Evolutionary conservation across 2,113 vertebrate genomes (phyloP).

Genomic region (Heterotilapia buettikoferi): DNA sequence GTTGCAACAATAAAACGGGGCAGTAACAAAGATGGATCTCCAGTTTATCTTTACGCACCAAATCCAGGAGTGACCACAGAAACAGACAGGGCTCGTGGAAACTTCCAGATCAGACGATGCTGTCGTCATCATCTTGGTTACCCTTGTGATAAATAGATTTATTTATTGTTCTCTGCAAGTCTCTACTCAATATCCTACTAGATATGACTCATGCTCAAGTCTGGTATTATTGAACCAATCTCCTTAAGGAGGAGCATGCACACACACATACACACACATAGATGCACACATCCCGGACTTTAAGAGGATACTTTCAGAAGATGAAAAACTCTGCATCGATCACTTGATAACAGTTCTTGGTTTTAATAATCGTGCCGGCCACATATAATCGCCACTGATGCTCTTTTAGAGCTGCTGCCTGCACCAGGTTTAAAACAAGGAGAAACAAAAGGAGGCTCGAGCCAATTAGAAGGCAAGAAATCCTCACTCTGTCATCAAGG

Average conservation of each 20-base stretch:
- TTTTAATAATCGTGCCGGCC: background rate
- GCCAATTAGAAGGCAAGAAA: background rate
- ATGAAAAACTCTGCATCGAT: background rate
- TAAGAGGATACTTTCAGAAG: background rate
- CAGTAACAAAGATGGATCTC: background rate
- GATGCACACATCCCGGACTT: background rate
- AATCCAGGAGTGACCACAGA: conserved; percentile 38
- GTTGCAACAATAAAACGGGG: background rate
- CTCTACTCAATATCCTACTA: conserved; percentile 30
- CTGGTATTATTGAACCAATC: background rate
- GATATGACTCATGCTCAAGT: conserved; percentile 14
- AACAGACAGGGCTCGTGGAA: conserved; percentile 24
- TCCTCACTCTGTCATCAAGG: background rate
- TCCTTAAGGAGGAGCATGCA: background rate
- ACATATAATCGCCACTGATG: background rate
- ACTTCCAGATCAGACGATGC: conserved; percentile 5
- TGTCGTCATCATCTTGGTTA: background rate
- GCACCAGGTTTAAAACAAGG: background rate
- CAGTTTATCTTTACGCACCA: conserved; percentile 9
- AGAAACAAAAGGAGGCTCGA: background rate
- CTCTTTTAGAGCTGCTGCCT: background rate
- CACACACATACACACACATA: background rate
- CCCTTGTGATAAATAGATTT: background rate
- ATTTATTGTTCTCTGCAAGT: background rate
- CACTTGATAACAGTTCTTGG: background rate